Percentiles rank a stretch among this genome's conserved stretches.
Conservation (phyloP, 2,797 vertebrate genomes). For the Urocyon cinereoargenteus region DNA sequence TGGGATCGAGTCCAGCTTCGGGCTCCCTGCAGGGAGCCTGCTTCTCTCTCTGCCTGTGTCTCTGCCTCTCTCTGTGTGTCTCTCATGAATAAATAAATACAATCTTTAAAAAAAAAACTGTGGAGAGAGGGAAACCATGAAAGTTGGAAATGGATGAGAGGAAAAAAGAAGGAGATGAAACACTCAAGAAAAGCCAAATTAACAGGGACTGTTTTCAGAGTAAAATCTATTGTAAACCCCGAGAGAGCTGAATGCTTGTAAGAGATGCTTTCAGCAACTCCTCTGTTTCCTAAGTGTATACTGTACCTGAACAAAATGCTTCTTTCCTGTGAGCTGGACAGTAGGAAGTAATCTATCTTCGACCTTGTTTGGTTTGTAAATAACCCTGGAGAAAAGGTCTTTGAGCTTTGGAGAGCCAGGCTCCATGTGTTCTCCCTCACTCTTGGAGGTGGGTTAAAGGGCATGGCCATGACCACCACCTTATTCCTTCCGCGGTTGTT, state of each 20-base stretch:
- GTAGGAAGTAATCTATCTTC: slow-evolving; percentile 75
- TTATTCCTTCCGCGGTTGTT: slow-evolving; percentile 65
- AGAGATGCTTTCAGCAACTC: background rate
- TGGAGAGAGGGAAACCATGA: background rate
- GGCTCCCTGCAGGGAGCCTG: no score
- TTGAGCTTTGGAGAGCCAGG: slow-evolving; percentile 52
- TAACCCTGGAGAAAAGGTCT: slow-evolving; percentile 63
- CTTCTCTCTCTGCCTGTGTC: no score
- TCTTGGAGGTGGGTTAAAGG: slow-evolving; percentile 70
- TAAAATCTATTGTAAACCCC: background rate
- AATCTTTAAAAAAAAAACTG: background rate
- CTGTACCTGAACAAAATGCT: slow-evolving; percentile 25
- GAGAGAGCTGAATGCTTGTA: background rate
- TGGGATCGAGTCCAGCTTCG: no score
- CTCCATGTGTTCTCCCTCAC: slow-evolving; percentile 3
- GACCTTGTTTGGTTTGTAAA: slow-evolving; percentile 72
- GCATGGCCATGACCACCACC: background rate
- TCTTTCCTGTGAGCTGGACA: slow-evolving; percentile 44
- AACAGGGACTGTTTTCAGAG: background rate
- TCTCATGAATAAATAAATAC: no score
- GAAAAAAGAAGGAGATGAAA: background rate
- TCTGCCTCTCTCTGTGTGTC: no score
- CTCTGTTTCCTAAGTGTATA: slow-evolving; percentile 61
- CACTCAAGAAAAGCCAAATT: background rate
- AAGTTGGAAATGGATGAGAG: background rate